Conservation (phyloP, 2,113 vertebrate species). For the Zosterops borbonicus region DNA sequence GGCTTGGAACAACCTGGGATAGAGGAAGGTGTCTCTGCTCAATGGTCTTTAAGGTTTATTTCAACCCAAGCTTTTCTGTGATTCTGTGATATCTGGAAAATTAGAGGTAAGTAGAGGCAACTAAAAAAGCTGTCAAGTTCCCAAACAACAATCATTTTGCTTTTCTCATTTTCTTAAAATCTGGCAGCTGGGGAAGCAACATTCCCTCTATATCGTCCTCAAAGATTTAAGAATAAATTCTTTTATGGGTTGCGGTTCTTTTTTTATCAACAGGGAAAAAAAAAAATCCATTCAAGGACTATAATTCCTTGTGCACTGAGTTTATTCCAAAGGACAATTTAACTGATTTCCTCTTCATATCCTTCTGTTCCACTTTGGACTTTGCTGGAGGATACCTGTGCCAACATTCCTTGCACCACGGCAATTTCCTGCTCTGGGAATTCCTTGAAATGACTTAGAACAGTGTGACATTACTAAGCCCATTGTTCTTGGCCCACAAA, state of each 20-base stretch:
- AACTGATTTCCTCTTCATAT: not conserved
- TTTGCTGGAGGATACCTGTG: not conserved
- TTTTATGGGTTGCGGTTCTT: not conserved
- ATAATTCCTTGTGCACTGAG: not conserved
- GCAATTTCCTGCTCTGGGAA: not conserved
- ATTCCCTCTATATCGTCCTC: rapidly evolving
- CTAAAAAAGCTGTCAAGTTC: not conserved
- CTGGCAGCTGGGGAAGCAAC: not conserved
- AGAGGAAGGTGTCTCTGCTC: rapidly evolving
- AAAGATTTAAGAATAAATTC: not conserved
- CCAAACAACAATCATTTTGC: not conserved
- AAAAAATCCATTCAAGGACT: not conserved
- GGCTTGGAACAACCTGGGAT: not conserved
- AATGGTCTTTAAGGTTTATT: not conserved
- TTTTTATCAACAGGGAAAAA: not conserved
- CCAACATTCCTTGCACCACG: not conserved
- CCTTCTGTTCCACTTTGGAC: not conserved
- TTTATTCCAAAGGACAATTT: not conserved
- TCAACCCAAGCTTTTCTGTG: not conserved
- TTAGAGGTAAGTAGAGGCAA: not conserved
- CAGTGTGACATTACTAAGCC: not conserved
- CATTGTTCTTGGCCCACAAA: not conserved
- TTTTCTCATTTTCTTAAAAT: not conserved
- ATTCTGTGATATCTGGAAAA: not conserved
- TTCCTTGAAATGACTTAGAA: not conserved